A percentile compares a stretch with the other conserved stretches of the same genome.
Evolutionary conservation across 1,140 invertebrate genomes (phyloP).

Genomic region (Ectropis grisescens): DNA sequence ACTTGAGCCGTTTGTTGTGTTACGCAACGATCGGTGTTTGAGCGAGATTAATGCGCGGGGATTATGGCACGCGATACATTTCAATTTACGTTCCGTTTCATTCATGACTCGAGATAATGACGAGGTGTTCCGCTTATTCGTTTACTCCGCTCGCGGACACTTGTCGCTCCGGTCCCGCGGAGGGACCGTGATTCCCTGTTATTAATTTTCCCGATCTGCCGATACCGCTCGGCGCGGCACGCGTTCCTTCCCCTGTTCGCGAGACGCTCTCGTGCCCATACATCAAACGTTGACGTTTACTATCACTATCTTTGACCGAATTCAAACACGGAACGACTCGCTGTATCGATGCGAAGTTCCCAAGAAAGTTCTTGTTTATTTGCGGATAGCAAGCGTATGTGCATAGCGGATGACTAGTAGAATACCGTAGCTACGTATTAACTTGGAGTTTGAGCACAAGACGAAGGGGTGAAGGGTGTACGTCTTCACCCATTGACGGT

Average conservation of each 20-base stretch:
- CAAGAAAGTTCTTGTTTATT: not conserved
- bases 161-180: constrained; percentile 22
- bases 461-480: constrained; percentile 56
- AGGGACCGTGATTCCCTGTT: no score
- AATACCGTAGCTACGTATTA: constrained; percentile 57
- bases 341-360: no score
- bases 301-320: no score
- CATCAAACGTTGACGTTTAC: no score
- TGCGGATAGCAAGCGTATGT: constrained; percentile 9
- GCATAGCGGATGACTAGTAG: constrained; percentile 17
- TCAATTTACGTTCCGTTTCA: constrained; percentile 67
- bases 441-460: constrained; percentile 55
- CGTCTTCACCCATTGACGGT: constrained; percentile 66
- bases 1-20: constrained; percentile 58
- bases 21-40: constrained; percentile 61
- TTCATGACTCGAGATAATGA: constrained; percentile 64
- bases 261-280: no score
- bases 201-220: no score
- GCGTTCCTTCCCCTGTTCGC: no score
- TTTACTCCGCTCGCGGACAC: constrained; percentile 28
- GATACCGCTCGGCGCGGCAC: no score
- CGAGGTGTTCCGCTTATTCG: constrained; percentile 52
- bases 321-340: no score
- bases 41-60: constrained; percentile 67
- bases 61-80: constrained; percentile 69